Conservation (phyloP, 2,888 invertebrate genomes). For the Apotomis capreana region DNA sequence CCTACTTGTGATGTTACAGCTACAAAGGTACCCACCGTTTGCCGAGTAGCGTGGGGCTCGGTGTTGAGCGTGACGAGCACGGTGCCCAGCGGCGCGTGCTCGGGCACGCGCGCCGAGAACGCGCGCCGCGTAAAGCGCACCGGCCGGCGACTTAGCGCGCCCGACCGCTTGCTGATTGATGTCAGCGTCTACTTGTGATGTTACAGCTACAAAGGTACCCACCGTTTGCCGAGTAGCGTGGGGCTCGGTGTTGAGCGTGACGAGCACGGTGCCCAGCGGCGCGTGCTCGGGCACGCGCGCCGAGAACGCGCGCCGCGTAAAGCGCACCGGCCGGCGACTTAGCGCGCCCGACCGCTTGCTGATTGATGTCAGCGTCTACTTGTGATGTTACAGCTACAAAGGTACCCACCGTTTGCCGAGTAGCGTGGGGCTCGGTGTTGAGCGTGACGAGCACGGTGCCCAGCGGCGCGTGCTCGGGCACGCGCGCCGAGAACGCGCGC, state of each 20-base stretch:
- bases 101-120: too few relatives aligned
- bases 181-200: too few relatives aligned
- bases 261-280: constrained; percentile 84
- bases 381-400: not conserved
- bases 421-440: constrained; percentile 84
- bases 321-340: not conserved
- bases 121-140: too few relatives aligned
- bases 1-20: too few relatives aligned
- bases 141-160: too few relatives aligned
- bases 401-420: constrained; percentile 44
- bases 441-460: constrained; percentile 89
- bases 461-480: constrained; percentile 89
- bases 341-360: too few relatives aligned
- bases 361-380: too few relatives aligned
- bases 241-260: constrained; percentile 57
- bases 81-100: constrained; percentile 77
- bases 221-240: constrained; percentile 66
- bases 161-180: too few relatives aligned
- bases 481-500: constrained; percentile 87
- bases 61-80: constrained; percentile 46
- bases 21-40: constrained; percentile 18
- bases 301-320: constrained; percentile 50
- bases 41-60: constrained; percentile 77
- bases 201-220: constrained; percentile 4
- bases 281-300: constrained; percentile 90